Base-by-base conservation (phyloP, 2,113 vertebrate species). In the Lates calcarifer region DNA sequence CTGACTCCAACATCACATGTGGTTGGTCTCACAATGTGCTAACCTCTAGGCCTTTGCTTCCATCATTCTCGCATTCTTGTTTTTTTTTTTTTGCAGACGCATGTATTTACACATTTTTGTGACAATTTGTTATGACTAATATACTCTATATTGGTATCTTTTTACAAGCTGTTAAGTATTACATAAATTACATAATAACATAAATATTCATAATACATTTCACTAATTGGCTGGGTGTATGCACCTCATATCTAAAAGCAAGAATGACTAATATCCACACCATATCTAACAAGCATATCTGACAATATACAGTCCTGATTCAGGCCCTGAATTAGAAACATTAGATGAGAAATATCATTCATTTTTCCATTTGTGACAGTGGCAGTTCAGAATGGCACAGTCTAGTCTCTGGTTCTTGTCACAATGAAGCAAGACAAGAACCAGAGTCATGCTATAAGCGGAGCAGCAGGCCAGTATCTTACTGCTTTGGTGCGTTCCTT, bases 141-240 rank as follows among this genome's bases (percentile, higher is more conserved):
- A 43, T 13, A 43, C 2, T 43, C 13, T 43, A 43, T 13, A 43
- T 3, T 43, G 41, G 41, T 1, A 3, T 3, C 41, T 17, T 47
- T 47, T 47, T 47, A 22, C 45, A 51, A 51, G 49, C 49, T 51
- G 49, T 18, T 74, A 8, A 39, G 5, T 2, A 65, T 65, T 24
- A 45, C 28, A 45, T 66, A 57, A 57, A 65, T 65, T 24, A 45
- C 28, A 45, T 66, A 57, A 57, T 37, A n/a, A 55, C 13, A 53
- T 55, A 41, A 15, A 64, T 76, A 45, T 45, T 66, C 35, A 65
- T 43, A 17, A 56, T 12, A 11, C 14, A 43, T 43, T 6, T 24
- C 0, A 1, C 2, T 29, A 10, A 63, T 37, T 75, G 4, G 14
- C 5, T 39, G 72, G 10, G 17, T 41, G n/a, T 29, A 22, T 10